Percentiles rank a stretch among this genome's conserved stretches.
Conservation (phyloP, 2,888 invertebrate genomes). For the Eubasilissa splendida region DNA sequence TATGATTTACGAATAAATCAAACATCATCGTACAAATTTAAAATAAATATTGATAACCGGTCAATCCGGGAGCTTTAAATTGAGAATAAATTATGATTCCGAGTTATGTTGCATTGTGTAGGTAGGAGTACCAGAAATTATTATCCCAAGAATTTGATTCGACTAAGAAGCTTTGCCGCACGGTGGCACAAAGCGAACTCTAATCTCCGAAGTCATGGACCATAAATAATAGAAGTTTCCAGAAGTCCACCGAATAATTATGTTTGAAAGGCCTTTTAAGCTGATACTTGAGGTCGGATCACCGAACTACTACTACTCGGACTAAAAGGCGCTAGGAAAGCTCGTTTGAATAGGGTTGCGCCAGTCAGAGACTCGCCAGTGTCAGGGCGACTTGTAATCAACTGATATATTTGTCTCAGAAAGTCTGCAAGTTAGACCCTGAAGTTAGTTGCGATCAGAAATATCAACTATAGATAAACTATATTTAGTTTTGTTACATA, state of each 20-base stretch:
- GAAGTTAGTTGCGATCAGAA: too few species aligned
- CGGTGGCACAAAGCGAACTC: slow-evolving; percentile 32
- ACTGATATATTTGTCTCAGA: too few species aligned
- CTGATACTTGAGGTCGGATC: neutral
- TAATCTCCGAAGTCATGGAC: slow-evolving; percentile 31
- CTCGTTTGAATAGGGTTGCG: neutral
- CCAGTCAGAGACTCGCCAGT: too few species aligned
- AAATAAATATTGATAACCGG: neutral
- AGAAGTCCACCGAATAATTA: slow-evolving; percentile 26
- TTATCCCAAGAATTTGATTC: slow-evolving; percentile 38
- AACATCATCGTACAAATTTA: neutral
- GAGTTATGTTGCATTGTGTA: slow-evolving; percentile 9
- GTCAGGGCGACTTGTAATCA: too few species aligned
- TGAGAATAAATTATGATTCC: neutral
- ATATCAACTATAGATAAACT: too few species aligned
- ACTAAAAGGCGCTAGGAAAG: neutral
- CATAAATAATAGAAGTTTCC: slow-evolving; percentile 36
- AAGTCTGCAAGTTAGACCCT: too few species aligned
- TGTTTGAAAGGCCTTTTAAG: neutral
- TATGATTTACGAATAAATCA: slow-evolving; percentile 1
- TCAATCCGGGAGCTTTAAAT: neutral
- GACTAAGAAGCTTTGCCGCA: slow-evolving; percentile 9
- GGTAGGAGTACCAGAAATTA: neutral
- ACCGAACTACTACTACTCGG: neutral
- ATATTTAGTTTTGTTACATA: too few species aligned